phyloP scores from a whole-genome alignment of 2,888 invertebrate species.

The Rhyacophila evoluta region DNA sequence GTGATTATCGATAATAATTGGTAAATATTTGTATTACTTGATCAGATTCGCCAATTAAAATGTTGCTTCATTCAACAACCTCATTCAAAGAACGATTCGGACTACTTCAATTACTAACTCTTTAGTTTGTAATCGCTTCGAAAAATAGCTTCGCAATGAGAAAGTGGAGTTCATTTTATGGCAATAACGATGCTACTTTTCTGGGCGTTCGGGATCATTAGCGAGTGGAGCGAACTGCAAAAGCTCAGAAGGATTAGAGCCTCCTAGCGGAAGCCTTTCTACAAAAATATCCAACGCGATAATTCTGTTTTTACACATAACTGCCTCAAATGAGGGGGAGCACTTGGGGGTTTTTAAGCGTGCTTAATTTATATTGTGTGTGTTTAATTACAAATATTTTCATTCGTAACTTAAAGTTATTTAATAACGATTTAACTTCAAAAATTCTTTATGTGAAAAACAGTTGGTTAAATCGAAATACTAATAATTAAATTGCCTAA shows the following conservation, averaged over 20 bases:
- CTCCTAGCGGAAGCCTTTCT: conserved; percentile 8
- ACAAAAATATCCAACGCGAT: conserved; percentile 20
- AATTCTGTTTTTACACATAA: conserved; percentile 27
- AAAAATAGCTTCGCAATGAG: not conserved
- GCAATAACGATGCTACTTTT: conserved; percentile 19
- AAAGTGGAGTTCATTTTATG: not conserved
- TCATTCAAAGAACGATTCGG: not conserved
- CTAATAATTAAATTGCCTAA: too few species aligned
- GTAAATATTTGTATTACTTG: too few species aligned
- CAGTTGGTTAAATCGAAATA: too few species aligned
- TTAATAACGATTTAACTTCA: too few species aligned
- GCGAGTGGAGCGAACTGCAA: conserved; percentile 17
- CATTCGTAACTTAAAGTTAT: too few species aligned
- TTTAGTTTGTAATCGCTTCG: conserved; percentile 3
- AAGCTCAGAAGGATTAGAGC: conserved; percentile 2
- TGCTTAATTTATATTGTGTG: not conserved
- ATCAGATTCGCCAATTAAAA: too few species aligned
- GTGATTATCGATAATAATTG: too few species aligned
- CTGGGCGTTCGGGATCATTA: conserved; percentile 15
- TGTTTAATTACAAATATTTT: not conserved
- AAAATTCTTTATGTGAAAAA: too few species aligned
- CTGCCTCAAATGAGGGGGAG: not conserved
- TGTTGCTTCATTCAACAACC: not conserved
- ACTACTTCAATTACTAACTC: not conserved
- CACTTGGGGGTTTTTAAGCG: not conserved